These are phyloP conservation scores for Paragorgia papillata DNA, from an alignment of 92 coral and sea anemone genomes.

Conservation along the genomic window DNA sequence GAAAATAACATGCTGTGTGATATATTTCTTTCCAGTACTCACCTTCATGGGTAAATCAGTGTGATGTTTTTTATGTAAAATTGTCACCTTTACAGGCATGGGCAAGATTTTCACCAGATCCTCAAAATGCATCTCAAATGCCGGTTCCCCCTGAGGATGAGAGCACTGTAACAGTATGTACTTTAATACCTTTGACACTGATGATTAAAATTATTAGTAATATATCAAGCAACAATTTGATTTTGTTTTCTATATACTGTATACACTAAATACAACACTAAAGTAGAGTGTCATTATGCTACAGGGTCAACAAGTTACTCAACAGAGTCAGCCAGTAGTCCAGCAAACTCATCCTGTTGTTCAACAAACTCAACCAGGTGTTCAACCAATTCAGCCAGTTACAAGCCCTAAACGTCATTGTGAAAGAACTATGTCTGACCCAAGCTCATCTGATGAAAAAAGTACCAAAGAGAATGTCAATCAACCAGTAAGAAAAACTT, in stretches of 20 bases:
- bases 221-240: too few species aligned
- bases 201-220: too few species aligned
- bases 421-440: slow-evolving; percentile 29
- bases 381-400: slow-evolving; percentile 22
- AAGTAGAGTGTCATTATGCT: background rate
- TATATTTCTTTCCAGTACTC: too few species aligned
- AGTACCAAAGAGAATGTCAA: slow-evolving; percentile 4
- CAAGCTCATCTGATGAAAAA: slow-evolving; percentile 19
- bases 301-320: background rate
- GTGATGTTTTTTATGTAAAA: background rate
- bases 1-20: too few species aligned
- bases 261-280: too few species aligned
- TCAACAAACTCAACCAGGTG: too few species aligned
- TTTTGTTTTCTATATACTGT: too few species aligned
- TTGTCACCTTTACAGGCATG: slow-evolving; percentile 2
- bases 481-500: slow-evolving; percentile 23
- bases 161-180: slow-evolving; percentile 14
- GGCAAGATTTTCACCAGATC: slow-evolving; percentile 48
- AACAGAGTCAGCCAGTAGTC: too few species aligned
- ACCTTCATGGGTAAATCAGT: too few species aligned
- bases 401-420: background rate
- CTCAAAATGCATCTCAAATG: background rate
- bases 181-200: too few species aligned
- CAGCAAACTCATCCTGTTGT: slow-evolving; percentile 8
- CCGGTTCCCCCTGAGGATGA: slow-evolving; percentile 3